Base-by-base conservation (phyloP, 1,140 invertebrate genomes). In the Brachionus paranguensis region DNA sequence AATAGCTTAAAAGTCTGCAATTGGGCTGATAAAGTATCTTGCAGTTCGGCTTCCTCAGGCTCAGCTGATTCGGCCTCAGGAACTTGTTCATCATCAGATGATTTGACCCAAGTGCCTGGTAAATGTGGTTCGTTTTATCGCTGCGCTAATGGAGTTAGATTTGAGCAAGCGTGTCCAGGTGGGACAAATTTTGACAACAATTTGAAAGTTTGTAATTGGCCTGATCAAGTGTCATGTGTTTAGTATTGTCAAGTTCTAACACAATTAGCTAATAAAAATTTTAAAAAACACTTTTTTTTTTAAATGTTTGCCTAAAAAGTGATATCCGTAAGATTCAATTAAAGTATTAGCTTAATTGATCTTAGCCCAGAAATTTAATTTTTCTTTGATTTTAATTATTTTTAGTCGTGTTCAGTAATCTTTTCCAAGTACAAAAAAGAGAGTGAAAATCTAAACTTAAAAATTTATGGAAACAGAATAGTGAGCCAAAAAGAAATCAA, bases 171-270 rank as follows among this genome's bases (percentile, higher is more conserved):
- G 3, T 78, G 76, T 37, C 47, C 47, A 50, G 3, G 43, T 14
- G 76, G 76, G 10, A 78, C 76, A 12, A 8, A n/a, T 14, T 78
- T 78, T 78, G 76, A 78, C 45, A 53, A n/a, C 17, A 78, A 53
- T 37, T 60, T 78, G 24, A 78, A 43, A 78, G 74, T 78, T n/a
- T 78, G 74, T 17, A 78, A 78, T 43, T 68, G 64, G 64, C 20
- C 64, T 11, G 27, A 64, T 64, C 17, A 64, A 64, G 55, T 64
- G 4, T 10, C 55, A 12, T 47, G 45, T 14, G 45, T 12, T 47
- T 47, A 11, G 7, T 47, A 14, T 47, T 47, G 29, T 33, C 29
- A 60, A 60, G 8, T 17, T 27, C 55, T 14, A 20, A 68, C 27
- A 27, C 2, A 11, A 37, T 37, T 17, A 68, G 24, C 27, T 37